Conservation (phyloP, 1,140 invertebrate genomes). For the Eupeodes corollae region DNA sequence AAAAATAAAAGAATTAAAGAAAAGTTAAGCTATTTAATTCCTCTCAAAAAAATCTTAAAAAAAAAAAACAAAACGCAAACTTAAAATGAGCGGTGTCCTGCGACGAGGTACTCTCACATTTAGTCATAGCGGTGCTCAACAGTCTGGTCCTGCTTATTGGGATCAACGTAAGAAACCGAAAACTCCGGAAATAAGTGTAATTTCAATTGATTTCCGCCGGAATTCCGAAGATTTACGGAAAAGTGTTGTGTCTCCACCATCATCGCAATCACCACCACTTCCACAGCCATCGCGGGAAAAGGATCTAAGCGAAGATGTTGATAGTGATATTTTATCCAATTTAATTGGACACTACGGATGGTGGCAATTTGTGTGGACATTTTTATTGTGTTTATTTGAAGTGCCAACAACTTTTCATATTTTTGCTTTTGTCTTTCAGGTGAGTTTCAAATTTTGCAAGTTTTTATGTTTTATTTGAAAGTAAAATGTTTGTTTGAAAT, state of each 20-base stretch:
- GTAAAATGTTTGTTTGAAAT: no score
- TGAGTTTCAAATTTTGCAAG: conserved; percentile 12
- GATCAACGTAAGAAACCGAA: not conserved
- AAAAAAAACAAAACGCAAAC: not conserved
- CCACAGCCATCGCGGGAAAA: not conserved
- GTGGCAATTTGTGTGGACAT: conserved; percentile 59
- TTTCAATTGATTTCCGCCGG: conserved; percentile 31
- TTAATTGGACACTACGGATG: conserved; percentile 57
- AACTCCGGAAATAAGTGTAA: conserved; percentile 35
- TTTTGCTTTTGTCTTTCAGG: conserved; percentile 36
- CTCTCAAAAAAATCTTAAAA: not conserved
- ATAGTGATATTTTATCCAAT: conserved; percentile 49
- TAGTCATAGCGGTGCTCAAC: conserved; percentile 11
- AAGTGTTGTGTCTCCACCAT: no score
- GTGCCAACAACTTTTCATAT: conserved; percentile 34
- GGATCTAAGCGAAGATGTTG: conserved; percentile 37
- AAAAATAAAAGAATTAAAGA: not conserved
- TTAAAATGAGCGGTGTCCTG: conserved; percentile 30
- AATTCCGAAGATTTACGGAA: conserved; percentile 27
- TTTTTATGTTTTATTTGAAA: not conserved
- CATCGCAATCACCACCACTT: not conserved
- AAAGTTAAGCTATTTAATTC: no score
- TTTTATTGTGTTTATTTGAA: conserved; percentile 51
- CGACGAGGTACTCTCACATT: conserved; percentile 33
- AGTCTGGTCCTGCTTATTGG: not conserved